A percentile compares a stretch with the other conserved stretches of the same genome.
Evolutionary conservation across 2,797 vertebrate species (phyloP).

Genomic region (Scyliorhinus canicula): DNA sequence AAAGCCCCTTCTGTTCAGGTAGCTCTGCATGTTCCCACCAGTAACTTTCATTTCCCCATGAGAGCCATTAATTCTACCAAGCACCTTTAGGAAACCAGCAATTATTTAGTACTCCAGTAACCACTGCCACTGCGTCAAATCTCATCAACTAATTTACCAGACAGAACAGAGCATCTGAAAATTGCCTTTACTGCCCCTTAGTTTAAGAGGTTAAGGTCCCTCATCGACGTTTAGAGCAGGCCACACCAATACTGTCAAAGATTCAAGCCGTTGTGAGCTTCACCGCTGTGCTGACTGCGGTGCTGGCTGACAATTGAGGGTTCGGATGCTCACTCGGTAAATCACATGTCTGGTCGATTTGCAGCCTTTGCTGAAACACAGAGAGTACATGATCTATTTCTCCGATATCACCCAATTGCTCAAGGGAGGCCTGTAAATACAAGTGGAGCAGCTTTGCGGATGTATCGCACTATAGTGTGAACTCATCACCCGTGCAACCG

Average conservation of each 20-base stretch:
- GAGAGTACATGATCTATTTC: background rate
- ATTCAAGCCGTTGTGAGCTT: background rate
- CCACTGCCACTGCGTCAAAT: background rate
- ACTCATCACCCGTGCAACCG: no score
- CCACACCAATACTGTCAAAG: background rate
- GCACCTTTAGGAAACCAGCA: background rate
- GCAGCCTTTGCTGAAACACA: background rate
- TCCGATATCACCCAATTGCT: background rate
- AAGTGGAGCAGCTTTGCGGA: background rate
- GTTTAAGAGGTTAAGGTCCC: background rate
- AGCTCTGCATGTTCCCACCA: background rate
- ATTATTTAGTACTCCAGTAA: background rate
- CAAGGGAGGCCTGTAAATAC: background rate
- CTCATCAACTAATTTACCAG: background rate
- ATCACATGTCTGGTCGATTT: background rate
- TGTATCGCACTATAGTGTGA: background rate
- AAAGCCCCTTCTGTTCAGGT: background rate
- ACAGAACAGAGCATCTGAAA: background rate
- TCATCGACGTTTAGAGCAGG: background rate
- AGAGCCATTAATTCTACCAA: background rate
- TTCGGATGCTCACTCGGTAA: background rate
- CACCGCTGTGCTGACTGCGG: background rate
- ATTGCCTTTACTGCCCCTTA: no score
- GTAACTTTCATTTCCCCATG: background rate
- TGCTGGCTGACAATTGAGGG: background rate